A percentile compares a stretch with the other conserved stretches of the same genome.
These are phyloP conservation scores for Nymphalis polychloros DNA, from an alignment of 2,888 invertebrate genomes.

Conservation along the genomic window DNA sequence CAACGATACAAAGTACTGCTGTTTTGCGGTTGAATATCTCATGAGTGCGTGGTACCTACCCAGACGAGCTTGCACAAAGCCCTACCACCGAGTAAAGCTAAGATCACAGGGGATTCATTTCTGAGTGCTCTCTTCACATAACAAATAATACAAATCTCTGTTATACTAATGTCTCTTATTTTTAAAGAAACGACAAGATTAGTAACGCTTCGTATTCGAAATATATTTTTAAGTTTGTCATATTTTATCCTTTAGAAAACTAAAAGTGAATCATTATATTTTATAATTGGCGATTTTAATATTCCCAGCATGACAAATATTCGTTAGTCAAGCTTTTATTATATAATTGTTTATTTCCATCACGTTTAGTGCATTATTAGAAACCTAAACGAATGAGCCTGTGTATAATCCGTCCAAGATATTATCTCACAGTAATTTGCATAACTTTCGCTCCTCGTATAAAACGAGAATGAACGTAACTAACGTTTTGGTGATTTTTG, in stretches of 20 bases:
- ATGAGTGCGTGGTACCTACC: no score
- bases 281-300: background rate
- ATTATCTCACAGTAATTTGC: constrained; percentile 31
- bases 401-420: constrained; percentile 27
- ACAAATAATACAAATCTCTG: no score
- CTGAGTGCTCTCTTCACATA: no score
- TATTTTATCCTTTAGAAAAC: background rate
- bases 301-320: constrained; percentile 10
- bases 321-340: constrained; percentile 19
- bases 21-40: no score
- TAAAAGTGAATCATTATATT: background rate
- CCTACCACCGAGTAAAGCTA: no score
- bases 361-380: constrained; percentile 38
- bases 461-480: constrained; percentile 30
- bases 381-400: constrained; percentile 36
- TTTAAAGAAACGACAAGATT: no score
- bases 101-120: no score
- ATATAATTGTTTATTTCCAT: constrained; percentile 31
- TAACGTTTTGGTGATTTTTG: constrained; percentile 9
- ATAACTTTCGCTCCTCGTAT: constrained; percentile 38
- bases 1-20: no score
- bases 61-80: no score
- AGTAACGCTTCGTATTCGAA: no score
- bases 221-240: no score
- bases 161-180: no score